Evolutionary conservation across 2,113 vertebrate species (phyloP).

Genomic region (Notarius quadriscutis): DNA sequence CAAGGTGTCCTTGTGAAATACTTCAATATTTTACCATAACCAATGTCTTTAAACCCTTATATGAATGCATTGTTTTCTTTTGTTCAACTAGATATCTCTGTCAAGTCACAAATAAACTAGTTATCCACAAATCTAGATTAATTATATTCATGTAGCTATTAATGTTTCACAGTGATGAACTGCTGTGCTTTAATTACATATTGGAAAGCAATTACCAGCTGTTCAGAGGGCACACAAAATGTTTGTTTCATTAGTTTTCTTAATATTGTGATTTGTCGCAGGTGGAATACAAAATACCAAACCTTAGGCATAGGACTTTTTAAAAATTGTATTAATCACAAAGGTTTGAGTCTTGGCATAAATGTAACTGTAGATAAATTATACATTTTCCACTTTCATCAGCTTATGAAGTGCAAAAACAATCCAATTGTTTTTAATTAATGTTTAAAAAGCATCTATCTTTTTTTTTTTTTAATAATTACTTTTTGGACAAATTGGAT

Average conservation of each 20-base stretch:
- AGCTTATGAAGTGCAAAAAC: background rate
- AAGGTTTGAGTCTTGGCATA: constrained; percentile 3
- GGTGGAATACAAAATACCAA: background rate
- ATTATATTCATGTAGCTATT: constrained; percentile 39
- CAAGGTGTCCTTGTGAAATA: constrained; percentile 14
- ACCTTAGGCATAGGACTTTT: background rate
- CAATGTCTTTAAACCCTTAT: background rate
- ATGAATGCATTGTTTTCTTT: constrained; percentile 11
- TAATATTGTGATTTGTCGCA: constrained; percentile 6
- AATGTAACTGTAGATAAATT: constrained; percentile 12
- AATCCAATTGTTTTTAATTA: background rate
- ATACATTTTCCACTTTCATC: constrained; percentile 1
- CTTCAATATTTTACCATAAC: background rate
- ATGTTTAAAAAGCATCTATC: background rate
- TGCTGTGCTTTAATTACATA: constrained; percentile 45
- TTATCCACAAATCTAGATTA: constrained; percentile 37
- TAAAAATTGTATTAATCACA: background rate
- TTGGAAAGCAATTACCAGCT: constrained; percentile 46
- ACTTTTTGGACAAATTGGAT: background rate
- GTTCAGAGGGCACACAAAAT: constrained; percentile 24
- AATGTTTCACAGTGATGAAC: constrained; percentile 48
- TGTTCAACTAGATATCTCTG: background rate
- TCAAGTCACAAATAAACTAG: background rate
- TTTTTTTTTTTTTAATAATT: background rate
- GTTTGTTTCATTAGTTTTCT: constrained; percentile 34